Percentiles rank a stretch among this genome's conserved stretches.
These are phyloP conservation scores for Leucoraja ocellata DNA, from an alignment of 2,797 vertebrate species.

Conservation along the genomic window DNA sequence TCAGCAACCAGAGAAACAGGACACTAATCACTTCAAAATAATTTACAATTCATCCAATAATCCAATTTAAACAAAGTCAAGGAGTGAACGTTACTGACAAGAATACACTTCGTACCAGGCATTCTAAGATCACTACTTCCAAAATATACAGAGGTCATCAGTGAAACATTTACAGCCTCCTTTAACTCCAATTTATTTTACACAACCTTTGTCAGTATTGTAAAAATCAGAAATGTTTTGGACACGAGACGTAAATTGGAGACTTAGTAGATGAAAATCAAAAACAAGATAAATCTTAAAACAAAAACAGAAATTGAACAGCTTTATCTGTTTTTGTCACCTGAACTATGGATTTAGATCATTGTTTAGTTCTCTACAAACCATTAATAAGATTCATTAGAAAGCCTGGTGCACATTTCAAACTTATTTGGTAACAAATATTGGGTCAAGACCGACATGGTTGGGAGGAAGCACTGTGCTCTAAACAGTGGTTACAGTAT, in stretches of 20 bases:
- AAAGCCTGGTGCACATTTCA: neutral
- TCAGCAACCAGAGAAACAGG: neutral
- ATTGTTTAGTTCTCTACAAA: neutral
- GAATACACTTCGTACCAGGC: neutral
- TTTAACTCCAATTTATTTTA: neutral
- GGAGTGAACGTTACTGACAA: neutral
- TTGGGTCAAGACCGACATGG: neutral
- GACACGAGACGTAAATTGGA: neutral
- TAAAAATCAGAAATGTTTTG: neutral
- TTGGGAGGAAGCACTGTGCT: neutral
- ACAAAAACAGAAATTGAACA: too few relatives aligned
- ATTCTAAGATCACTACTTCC: neutral
- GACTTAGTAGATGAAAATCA: too few relatives aligned
- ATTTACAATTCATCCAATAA: neutral
- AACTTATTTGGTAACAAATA: too few relatives aligned
- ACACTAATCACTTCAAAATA: neutral
- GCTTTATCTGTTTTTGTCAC: too few relatives aligned
- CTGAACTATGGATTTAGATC: too few relatives aligned
- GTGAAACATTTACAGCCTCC: neutral
- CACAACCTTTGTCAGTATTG: neutral
- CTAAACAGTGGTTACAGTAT: neutral
- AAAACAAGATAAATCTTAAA: too few relatives aligned
- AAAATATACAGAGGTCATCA: neutral
- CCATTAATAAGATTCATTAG: neutral
- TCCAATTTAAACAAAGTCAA: neutral